Percentiles rank a stretch among this genome's conserved stretches.
Conservation (phyloP, 1,140 invertebrate species). For the Drusus annulatus region DNA sequence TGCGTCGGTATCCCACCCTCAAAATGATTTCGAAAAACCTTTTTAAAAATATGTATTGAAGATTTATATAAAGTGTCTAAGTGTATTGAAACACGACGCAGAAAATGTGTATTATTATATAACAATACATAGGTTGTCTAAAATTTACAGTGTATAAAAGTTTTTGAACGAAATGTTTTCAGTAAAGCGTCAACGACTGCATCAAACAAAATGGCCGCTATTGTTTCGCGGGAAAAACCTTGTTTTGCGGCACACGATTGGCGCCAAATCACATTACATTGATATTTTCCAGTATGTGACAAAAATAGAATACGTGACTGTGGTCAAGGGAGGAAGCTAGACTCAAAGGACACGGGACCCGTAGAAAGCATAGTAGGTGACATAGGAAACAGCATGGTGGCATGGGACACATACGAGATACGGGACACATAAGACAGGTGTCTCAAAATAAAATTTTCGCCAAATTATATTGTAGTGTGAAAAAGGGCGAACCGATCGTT, state of each 20-base stretch:
- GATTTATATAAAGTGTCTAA: too few relatives aligned
- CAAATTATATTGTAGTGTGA: background rate
- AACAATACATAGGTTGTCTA: too few relatives aligned
- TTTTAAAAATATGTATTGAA: too few relatives aligned
- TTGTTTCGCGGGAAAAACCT: background rate
- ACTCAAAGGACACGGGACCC: background rate
- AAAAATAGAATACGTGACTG: constrained; percentile 57
- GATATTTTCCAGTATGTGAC: constrained; percentile 50
- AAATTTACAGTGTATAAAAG: too few relatives aligned
- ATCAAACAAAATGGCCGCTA: constrained; percentile 2
- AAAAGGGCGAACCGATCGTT: too few relatives aligned
- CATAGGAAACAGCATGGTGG: background rate
- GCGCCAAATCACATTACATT: constrained; percentile 53
- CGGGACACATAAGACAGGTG: constrained; percentile 5
- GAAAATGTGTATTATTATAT: too few relatives aligned
- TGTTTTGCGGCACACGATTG: constrained; percentile 34
- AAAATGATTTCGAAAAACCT: too few relatives aligned
- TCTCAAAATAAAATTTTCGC: constrained; percentile 4
- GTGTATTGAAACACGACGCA: too few relatives aligned
- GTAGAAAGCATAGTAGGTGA: too few relatives aligned
- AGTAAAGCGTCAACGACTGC: background rate
- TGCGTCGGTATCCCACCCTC: too few relatives aligned
- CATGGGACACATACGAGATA: background rate
- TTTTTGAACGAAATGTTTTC: too few relatives aligned
- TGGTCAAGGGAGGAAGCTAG: constrained; percentile 36